Percentiles rank a stretch among this genome's conserved stretches.
These are phyloP conservation scores for Monochamus alternatus DNA, from an alignment of 2,888 invertebrate species.

Conservation along the genomic window DNA sequence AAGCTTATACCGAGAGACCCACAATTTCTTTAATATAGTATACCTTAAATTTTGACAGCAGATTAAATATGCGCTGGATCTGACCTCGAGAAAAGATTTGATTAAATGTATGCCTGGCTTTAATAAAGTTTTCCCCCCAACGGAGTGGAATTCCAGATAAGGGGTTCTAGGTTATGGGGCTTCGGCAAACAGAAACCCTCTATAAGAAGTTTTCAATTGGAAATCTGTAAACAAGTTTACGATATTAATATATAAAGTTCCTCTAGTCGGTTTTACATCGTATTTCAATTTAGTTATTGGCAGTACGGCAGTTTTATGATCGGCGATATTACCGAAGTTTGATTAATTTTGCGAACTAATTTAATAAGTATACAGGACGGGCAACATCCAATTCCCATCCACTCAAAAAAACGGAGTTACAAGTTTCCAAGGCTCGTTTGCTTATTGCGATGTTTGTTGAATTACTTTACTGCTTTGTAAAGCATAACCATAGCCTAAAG, in stretches of 20 bases:
- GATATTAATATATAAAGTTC: conserved; percentile 39
- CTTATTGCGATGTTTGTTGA: background rate
- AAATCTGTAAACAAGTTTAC: conserved; percentile 42
- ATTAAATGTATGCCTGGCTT: conserved; percentile 46
- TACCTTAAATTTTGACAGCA: conserved; percentile 41
- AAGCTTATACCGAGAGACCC: too few species aligned
- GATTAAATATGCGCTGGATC: conserved; percentile 48
- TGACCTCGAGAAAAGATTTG: conserved; percentile 46
- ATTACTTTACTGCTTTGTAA: background rate
- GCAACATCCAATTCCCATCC: background rate
- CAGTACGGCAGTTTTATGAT: conserved; percentile 25
- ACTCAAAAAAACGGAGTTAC: background rate
- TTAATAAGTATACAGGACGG: conserved; percentile 13
- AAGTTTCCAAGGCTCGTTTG: background rate
- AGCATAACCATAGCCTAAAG: background rate
- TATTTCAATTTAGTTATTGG: conserved; percentile 34
- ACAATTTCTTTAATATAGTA: too few species aligned
- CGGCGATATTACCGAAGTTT: conserved; percentile 23
- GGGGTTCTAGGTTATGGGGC: conserved; percentile 29
- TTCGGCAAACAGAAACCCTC: conserved; percentile 36
- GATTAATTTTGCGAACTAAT: conserved; percentile 26
- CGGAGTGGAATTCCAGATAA: conserved; percentile 34
- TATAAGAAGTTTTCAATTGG: conserved; percentile 30
- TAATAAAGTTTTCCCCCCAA: conserved; percentile 33
- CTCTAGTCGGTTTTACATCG: conserved; percentile 26